Base-by-base conservation (phyloP, 37 sponge, comb jelly and placozoan genomes). In the Spongilla lacustris region DNA sequence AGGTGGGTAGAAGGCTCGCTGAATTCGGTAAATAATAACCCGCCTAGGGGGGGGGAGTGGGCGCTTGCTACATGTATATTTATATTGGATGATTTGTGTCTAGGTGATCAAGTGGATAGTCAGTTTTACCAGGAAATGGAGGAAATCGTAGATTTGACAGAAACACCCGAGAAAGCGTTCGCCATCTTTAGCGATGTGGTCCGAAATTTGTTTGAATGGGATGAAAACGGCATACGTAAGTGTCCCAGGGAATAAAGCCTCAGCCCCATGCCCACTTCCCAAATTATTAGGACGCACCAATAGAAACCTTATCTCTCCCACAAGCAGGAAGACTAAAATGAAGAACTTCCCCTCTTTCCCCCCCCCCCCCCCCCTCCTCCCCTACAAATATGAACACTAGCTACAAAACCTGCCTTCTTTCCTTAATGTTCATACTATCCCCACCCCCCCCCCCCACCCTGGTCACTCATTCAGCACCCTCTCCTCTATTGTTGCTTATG, bases 131-230 rank as follows among this genome's bases (percentile, higher is more conserved):
- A 85, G 17, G 86, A 90, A 33, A 74, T 90, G 71, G 28, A 68
- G 48, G 91, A 90, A 22, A 85, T 90, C 14, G 74, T 90, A 0
- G 36, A 81, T 30, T n/a, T 90, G 72, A 66, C 85, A 9, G 91
- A 73, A 12, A 48, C 81, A 13, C 86, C 91, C 2, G 86, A 90
- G 22, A 23, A n/a, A 69, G 91, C 82, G 12, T 90, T 85, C 41
- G 25, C 13, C 13, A 68, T 85, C 41, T 90, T 90, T 28, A 29
- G 24, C 31, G 80, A 80, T 24, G 81, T 90, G 13, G 86, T 85
- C 35, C 73, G 74, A 76, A 81, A 85, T 46, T 28, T 90, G 23
- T 90, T 90, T 90, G 91, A 90, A 70, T 85, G 86, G 86, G 86
- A 90, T 36, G 86, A 81, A 14, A 36, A 69, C 33, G 73, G 73